Evolutionary conservation across 2,797 vertebrate species (phyloP).

Genomic region (Semotilus atromaculatus): DNA sequence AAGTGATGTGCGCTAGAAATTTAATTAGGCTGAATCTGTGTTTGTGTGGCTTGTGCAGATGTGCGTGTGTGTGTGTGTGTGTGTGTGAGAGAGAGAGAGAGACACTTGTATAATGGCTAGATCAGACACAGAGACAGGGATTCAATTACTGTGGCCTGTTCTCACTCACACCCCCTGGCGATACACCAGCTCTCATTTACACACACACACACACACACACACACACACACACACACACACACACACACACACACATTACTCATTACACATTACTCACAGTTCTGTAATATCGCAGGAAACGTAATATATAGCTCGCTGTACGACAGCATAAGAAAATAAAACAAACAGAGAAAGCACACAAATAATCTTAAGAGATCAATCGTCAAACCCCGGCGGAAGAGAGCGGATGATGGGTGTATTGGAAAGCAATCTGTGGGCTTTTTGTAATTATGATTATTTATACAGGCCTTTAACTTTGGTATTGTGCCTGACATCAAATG

Average conservation of each 20-base stretch:
- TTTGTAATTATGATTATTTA: constrained; percentile 86
- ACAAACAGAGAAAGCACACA: constrained; percentile 60
- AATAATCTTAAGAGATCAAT: constrained; percentile 72
- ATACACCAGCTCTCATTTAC: constrained; percentile 64
- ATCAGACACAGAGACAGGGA: constrained; percentile 68
- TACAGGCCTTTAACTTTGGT: constrained; percentile 72
- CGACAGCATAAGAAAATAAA: constrained; percentile 60
- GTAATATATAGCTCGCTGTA: constrained; percentile 60
- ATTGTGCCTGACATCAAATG: constrained; percentile 73
- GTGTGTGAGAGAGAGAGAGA: not conserved
- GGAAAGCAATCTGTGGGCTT: constrained; percentile 79
- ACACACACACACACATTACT: constrained; percentile 37
- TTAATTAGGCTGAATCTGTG: constrained; percentile 75
- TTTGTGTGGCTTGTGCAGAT: constrained; percentile 45
- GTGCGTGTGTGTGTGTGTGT: constrained; percentile 39
- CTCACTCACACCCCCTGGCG: constrained; percentile 77
- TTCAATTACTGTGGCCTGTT: constrained; percentile 82
- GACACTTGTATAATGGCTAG: constrained; percentile 61
- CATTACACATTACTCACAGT: constrained; percentile 61
- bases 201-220: constrained; percentile 52
- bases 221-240: constrained; percentile 53
- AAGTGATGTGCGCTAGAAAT: constrained; percentile 75
- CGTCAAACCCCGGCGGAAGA: constrained; percentile 80
- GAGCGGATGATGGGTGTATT: constrained; percentile 80
- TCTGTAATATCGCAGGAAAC: constrained; percentile 52